Base-by-base conservation (phyloP, 2,797 vertebrate genomes). In the Leptoclinus maculatus region DNA sequence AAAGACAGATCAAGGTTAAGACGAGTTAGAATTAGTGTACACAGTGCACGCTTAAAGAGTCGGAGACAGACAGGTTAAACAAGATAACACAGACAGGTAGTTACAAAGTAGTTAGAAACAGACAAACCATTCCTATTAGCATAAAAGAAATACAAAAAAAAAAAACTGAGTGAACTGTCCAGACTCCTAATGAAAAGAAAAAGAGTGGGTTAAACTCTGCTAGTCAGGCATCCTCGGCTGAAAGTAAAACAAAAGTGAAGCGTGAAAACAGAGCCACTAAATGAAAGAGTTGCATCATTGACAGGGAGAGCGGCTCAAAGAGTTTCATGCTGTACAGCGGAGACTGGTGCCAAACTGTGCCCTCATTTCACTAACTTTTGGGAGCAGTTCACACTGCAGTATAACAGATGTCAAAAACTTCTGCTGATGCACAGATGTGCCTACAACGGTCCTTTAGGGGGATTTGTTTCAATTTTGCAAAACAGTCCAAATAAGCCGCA, bases 241-340 rank as follows among this genome's bases (percentile, higher is more conserved):
- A 84, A 91, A 91, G 84, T 89, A 78, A 91, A 88, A 85, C 59
- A 84, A 89, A 87, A 86, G 84, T 88, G 79, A 86, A 90, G 86
- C 49, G 79, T 91, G 83, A 90, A 89, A 90, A 90, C 82, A 72
- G 82, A 90, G 78, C 85, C 84, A 79, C 82, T 74, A 79, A 89
- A 88, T 84, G 88, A 93, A 93, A 93, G 92, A 93, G 91, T 94
- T 93, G 90, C 92, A 92, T 93, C 91, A 93, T 71, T 91, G 88
- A 88, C 83, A 84, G 77, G 79, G 83, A 67, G 74, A 66, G 70
- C 80, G 73, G 78, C 83, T 89, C 79, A 89, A 86, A 91, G 88
- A 68, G 45, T 76, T 70, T 72, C 74, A 60, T 77, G 77, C 88
- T 71, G 69, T 64, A 77, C 76, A 58, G 85, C 71, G 63, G 59